A percentile compares a stretch with the other conserved stretches of the same genome.
phyloP scores from a whole-genome alignment of 2,888 invertebrate genomes.

The Sinotaia quadrata region DNA sequence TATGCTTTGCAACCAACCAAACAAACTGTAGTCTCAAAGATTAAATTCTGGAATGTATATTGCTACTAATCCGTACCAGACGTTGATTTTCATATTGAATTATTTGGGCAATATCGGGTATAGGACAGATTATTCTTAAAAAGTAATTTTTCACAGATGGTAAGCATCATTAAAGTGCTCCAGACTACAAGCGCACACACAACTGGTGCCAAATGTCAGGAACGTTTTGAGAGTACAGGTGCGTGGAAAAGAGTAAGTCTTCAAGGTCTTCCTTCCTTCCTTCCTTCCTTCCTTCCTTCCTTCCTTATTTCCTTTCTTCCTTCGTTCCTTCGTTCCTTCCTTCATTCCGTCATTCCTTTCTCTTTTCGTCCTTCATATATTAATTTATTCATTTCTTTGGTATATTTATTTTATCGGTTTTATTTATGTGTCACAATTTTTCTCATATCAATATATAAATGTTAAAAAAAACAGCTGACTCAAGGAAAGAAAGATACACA shows the following conservation, averaged over 20 bases:
- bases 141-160: background rate
- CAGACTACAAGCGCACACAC: background rate
- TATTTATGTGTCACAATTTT: too few relatives aligned
- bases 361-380: background rate
- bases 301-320: background rate
- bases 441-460: too few relatives aligned
- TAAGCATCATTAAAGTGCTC: background rate
- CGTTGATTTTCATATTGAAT: background rate
- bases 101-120: background rate
- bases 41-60: too few relatives aligned
- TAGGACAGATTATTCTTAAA: background rate
- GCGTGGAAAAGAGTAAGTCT: background rate
- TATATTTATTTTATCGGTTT: background rate
- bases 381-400: background rate
- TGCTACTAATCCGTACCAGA: too few relatives aligned
- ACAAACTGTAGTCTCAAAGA: too few relatives aligned
- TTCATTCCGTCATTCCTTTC: background rate
- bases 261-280: background rate
- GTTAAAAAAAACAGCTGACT: too few relatives aligned
- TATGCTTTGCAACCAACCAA: too few relatives aligned
- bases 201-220: conserved; percentile 1
- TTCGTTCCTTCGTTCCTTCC: background rate
- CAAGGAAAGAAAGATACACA: too few relatives aligned
- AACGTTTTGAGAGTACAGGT: conserved; percentile 5
- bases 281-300: background rate